These are phyloP conservation scores for Ochotona princeps DNA, from an alignment of 2,113 vertebrate species.

Conservation along the genomic window DNA sequence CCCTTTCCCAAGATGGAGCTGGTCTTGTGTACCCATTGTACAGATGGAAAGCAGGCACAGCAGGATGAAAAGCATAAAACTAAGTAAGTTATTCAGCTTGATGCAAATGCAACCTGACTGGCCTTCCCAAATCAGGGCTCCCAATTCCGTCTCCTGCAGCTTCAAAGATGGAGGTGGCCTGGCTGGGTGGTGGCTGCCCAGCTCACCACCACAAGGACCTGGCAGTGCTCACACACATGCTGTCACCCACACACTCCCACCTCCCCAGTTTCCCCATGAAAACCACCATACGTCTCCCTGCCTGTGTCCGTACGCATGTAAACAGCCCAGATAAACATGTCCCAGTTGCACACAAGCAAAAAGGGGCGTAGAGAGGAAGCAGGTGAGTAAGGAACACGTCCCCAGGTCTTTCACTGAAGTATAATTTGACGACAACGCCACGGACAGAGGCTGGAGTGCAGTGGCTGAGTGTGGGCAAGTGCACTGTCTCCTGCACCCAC, in stretches of 20 bases:
- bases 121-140: neutral
- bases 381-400: neutral
- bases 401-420: neutral
- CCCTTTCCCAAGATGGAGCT: neutral
- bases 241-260: neutral
- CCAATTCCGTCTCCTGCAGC: neutral
- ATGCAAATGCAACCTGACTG: too few species aligned
- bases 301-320: rapidly evolving
- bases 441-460: neutral
- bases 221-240: neutral
- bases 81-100: neutral
- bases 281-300: neutral
- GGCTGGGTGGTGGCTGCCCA: neutral
- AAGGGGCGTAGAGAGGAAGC: neutral
- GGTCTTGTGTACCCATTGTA: neutral
- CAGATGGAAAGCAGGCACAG: neutral
- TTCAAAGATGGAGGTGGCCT: neutral
- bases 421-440: neutral
- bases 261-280: neutral
- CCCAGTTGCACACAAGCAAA: neutral
- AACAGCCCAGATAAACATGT: neutral
- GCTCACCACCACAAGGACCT: neutral
- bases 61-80: neutral
- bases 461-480: neutral
- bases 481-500: neutral